Percentiles rank a stretch among this genome's conserved stretches.
These are phyloP conservation scores for Himalopsyche japonica DNA, from an alignment of 2,888 invertebrate species.

Conservation along the genomic window DNA sequence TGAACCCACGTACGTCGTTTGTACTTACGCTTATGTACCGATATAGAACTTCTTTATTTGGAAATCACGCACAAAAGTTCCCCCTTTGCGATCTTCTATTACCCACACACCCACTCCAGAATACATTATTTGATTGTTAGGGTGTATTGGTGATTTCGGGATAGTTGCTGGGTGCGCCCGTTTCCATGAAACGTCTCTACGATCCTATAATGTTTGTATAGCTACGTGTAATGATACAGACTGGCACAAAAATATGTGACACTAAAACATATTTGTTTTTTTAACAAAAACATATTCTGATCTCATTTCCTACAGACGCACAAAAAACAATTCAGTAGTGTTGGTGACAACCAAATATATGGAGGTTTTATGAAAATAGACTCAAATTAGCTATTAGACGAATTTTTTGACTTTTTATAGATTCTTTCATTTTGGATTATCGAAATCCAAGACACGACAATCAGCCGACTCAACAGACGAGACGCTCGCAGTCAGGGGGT, in stretches of 20 bases:
- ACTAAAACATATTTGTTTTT: neutral
- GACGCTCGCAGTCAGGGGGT: too few species aligned
- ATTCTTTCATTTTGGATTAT: too few species aligned
- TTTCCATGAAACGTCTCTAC: slow-evolving; percentile 40
- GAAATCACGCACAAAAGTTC: slow-evolving; percentile 42
- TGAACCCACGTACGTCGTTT: slow-evolving; percentile 40
- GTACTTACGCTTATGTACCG: slow-evolving; percentile 45
- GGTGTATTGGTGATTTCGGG: slow-evolving; percentile 22
- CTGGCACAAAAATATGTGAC: neutral
- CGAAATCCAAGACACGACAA: too few species aligned
- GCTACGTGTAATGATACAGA: neutral
- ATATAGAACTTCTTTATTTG: slow-evolving; percentile 43
- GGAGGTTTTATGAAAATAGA: too few species aligned
- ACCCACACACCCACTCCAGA: slow-evolving; percentile 2
- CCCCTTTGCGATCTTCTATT: slow-evolving; percentile 34
- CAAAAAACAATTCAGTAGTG: too few species aligned
- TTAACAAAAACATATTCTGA: too few species aligned
- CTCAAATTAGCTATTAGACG: too few species aligned
- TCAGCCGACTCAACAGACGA: too few species aligned
- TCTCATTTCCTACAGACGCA: too few species aligned
- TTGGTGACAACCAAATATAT: too few species aligned
- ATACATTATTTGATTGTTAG: neutral
- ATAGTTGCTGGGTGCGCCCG: slow-evolving; percentile 44
- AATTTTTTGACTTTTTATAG: too few species aligned
- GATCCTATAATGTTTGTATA: neutral